These are phyloP conservation scores for Hylaeus volcanicus DNA, from an alignment of 1,140 invertebrate genomes.

Conservation along the genomic window DNA sequence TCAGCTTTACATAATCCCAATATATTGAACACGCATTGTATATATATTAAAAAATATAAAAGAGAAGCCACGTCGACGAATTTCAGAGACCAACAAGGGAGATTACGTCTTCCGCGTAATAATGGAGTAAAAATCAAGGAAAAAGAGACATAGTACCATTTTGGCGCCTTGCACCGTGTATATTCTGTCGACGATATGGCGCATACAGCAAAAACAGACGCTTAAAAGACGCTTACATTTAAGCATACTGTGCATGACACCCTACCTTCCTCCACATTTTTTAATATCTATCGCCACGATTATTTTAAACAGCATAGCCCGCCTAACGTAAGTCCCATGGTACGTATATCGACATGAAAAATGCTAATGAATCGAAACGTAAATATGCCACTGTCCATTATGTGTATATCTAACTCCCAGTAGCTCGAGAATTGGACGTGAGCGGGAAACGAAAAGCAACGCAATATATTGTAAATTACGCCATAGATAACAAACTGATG, in stretches of 20 bases:
- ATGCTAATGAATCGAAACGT: not conserved
- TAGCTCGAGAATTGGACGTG: conserved; percentile 11
- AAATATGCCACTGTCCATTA: conserved; percentile 9
- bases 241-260: conserved; percentile 57
- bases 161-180: conserved; percentile 28
- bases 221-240: conserved; percentile 63
- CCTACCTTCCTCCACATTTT: not conserved
- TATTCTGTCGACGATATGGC: conserved; percentile 35
- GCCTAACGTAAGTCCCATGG: not conserved
- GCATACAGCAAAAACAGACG: conserved; percentile 55
- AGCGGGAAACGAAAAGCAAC: conserved; percentile 51
- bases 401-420: not conserved
- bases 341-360: not conserved
- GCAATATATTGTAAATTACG: conserved; percentile 43
- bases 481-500: conserved; percentile 44
- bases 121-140: not conserved
- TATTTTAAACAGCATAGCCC: not conserved
- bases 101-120: not conserved
- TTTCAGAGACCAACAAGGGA: conserved; percentile 17
- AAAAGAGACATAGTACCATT: conserved; percentile 10
- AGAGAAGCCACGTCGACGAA: conserved; percentile 8
- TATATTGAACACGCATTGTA: conserved; percentile 2
- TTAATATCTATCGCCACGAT: not conserved
- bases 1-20: conserved; percentile 18
- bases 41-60: conserved; percentile 9